These are phyloP conservation scores for Fulmarus glacialis DNA, from an alignment of 2,113 vertebrate species.

Conservation along the genomic window DNA sequence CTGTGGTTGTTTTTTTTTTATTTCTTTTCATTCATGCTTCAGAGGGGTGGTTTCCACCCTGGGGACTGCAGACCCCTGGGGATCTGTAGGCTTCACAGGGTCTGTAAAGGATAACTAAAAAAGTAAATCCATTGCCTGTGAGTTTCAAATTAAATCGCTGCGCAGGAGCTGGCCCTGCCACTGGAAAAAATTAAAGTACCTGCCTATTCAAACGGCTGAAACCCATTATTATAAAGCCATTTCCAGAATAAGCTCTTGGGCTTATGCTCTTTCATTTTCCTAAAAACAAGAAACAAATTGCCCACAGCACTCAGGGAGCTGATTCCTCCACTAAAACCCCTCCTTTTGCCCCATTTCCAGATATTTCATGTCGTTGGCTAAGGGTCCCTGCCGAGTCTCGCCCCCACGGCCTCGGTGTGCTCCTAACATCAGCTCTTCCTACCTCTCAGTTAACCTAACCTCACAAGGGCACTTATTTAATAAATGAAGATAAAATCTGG, in stretches of 20 bases:
- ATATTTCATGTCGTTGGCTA: background rate
- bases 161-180: background rate
- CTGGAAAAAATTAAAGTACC: background rate
- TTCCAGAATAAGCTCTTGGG: background rate
- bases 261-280: background rate
- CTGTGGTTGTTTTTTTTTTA: background rate
- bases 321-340: background rate
- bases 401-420: accelerated
- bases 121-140: background rate
- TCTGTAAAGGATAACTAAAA: background rate
- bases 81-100: background rate
- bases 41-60: background rate
- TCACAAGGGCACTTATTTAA: background rate
- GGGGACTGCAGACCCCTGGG: background rate
- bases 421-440: background rate
- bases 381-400: background rate
- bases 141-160: background rate
- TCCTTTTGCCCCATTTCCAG: background rate
- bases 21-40: background rate
- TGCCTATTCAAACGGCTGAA: background rate
- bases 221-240: background rate
- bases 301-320: background rate
- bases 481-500: background rate
- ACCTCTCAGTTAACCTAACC: background rate
- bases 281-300: background rate